These are phyloP conservation scores for Stomorhina lunata DNA, from an alignment of 2,888 invertebrate genomes.

Conservation along the genomic window DNA sequence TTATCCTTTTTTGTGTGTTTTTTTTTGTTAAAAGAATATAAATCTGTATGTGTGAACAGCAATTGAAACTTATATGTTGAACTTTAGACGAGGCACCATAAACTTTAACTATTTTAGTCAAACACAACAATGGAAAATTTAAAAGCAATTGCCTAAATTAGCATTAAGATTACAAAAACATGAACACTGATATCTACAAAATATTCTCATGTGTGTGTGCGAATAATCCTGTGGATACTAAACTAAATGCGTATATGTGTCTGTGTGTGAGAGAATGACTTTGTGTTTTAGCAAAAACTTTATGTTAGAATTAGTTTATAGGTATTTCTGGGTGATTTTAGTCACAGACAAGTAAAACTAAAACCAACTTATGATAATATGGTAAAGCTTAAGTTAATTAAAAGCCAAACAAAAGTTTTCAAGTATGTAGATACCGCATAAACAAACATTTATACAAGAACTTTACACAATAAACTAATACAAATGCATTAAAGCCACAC, in stretches of 20 bases:
- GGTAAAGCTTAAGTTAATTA: conserved; percentile 59
- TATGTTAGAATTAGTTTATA: too few relatives aligned
- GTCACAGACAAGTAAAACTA: conserved; percentile 45
- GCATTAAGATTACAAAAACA: conserved; percentile 39
- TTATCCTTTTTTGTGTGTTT: too few relatives aligned
- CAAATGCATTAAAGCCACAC: neutral
- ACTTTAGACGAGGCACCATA: conserved; percentile 3
- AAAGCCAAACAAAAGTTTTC: conserved; percentile 60
- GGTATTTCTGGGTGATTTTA: neutral
- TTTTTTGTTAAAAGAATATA: too few relatives aligned
- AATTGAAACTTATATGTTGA: neutral
- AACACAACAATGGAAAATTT: conserved; percentile 47
- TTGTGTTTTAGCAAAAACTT: too few relatives aligned
- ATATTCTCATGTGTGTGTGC: too few relatives aligned
- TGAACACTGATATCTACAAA: too few relatives aligned
- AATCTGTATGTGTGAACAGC: too few relatives aligned
- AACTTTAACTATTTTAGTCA: conserved; percentile 34
- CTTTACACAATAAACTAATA: too few relatives aligned
- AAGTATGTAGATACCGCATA: conserved; percentile 31
- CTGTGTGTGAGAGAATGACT: too few relatives aligned
- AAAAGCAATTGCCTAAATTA: conserved; percentile 61
- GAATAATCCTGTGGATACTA: too few relatives aligned
- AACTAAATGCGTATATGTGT: too few relatives aligned
- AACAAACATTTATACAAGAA: too few relatives aligned
- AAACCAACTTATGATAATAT: conserved; percentile 55